These are phyloP conservation scores for Zele albiditarsus DNA, from an alignment of 2,888 invertebrate species.

Conservation along the genomic window DNA sequence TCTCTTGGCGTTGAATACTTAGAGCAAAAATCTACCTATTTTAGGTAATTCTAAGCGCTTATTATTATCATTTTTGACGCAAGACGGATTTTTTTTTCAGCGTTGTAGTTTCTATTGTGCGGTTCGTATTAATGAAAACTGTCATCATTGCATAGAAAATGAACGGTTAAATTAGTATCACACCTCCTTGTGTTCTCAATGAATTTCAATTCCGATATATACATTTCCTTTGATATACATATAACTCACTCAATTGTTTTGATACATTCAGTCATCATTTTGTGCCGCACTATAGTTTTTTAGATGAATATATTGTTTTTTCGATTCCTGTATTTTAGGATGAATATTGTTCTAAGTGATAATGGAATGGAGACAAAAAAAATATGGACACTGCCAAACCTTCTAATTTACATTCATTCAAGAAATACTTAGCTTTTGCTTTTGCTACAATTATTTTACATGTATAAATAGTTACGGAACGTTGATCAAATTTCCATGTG, in stretches of 20 bases:
- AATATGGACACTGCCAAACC: slow-evolving; percentile 67
- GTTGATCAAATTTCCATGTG: slow-evolving; percentile 18
- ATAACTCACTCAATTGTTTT: neutral
- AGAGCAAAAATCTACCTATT: slow-evolving; percentile 13
- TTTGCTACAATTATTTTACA: slow-evolving; percentile 48
- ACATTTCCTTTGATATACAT: neutral
- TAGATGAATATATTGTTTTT: neutral
- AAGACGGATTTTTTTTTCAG: neutral
- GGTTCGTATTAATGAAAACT: slow-evolving; percentile 7
- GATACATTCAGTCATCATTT: neutral
- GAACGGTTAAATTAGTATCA: neutral
- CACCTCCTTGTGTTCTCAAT: neutral
- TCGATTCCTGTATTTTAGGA: slow-evolving; percentile 10
- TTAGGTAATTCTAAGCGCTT: slow-evolving; percentile 12
- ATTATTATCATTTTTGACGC: neutral
- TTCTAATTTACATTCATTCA: slow-evolving; percentile 59
- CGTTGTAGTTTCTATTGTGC: slow-evolving; percentile 7
- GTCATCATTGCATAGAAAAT: neutral
- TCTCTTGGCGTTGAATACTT: slow-evolving; percentile 37
- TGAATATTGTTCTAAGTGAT: slow-evolving; percentile 27
- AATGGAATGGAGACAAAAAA: slow-evolving; percentile 46
- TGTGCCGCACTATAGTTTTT: slow-evolving; percentile 8
- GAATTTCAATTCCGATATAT: neutral
- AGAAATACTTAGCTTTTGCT: slow-evolving; percentile 43
- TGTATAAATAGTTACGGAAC: slow-evolving; percentile 10